Percentiles rank a stretch among this genome's conserved stretches.
phyloP scores from a whole-genome alignment of 1,140 invertebrate species.

The Sipha flava region DNA sequence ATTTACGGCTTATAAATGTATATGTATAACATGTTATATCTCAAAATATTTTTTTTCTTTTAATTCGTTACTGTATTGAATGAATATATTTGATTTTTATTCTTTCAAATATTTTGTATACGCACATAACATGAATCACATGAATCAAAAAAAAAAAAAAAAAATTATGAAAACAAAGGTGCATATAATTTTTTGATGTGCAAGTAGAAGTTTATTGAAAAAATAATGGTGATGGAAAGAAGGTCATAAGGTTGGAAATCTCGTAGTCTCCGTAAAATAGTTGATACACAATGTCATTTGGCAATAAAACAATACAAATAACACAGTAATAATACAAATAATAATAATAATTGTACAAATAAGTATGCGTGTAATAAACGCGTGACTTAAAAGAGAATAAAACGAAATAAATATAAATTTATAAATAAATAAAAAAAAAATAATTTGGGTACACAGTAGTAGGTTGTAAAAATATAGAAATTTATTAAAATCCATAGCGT shows the following conservation, averaged over 20 bases:
- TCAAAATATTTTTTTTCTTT: too few relatives aligned
- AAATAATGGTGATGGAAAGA: neutral
- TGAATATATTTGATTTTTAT: too few relatives aligned
- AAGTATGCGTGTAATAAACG: neutral
- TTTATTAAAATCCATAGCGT: too few relatives aligned
- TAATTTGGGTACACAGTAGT: neutral
- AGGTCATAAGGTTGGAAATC: neutral
- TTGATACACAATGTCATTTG: too few relatives aligned
- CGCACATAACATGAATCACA: neutral
- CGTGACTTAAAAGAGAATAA: neutral
- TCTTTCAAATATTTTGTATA: too few relatives aligned
- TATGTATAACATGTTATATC: too few relatives aligned
- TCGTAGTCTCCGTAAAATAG: neutral
- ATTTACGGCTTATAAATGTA: too few relatives aligned
- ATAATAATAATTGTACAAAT: neutral
- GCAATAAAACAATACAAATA: too few relatives aligned
- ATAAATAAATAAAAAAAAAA: neutral
- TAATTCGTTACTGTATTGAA: too few relatives aligned
- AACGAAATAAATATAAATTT: neutral
- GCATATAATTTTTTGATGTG: neutral
- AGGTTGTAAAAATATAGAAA: too few relatives aligned
- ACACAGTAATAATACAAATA: neutral
- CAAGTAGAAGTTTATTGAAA: neutral
- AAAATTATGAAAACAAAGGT: neutral
- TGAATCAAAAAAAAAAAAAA: neutral